Evolutionary conservation across 2,888 invertebrate genomes (phyloP), one percentile per base, ranked within the genome.

Genomic region (Lochmaea crataegi): DNA sequence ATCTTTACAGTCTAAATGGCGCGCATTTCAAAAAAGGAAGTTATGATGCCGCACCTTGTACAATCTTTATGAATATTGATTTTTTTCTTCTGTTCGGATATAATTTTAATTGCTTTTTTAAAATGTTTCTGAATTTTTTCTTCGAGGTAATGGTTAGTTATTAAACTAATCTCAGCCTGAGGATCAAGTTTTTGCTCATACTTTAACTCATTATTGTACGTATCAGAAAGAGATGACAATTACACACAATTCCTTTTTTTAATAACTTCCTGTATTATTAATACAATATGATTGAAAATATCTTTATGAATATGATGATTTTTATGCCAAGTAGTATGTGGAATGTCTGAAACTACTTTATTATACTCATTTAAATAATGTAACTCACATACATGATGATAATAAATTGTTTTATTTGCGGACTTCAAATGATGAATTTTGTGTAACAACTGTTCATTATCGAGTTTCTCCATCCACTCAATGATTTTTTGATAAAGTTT

Each of bases 401-500:
- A 38, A 22, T 26, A 65, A 26, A 65, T 51, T 32, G n/a, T 42
- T 65, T 48, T 45, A 73, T 61, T 68, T 9, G 26, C 14, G 18
- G 60, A 68, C 51, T 51, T 68, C 0, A 61, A 51, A 68, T 63
- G 22, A 72, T 60, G n/a, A 16, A 71, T 53, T 71, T 58, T 71
- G 0, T 67, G 53, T 53, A 45, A 60, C 53, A 71, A 71, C 60
- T 57, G 58, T 32, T 72, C 67, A 72, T 72, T 72, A 68, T 72
- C 68, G 10, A 69, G 41, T 69, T 65, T 73, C 48, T 69, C 65
- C 48, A 64, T 69, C 61, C 68, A 65, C 61, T 65, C 63, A 65
- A 53, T 68, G n/a, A 73, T 73, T 73, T 73, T 73, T 71, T 71
- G 11, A 68, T 68, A 71, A 71, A 73, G 2, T 71, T 75, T 71